Conservation (phyloP, 2,113 vertebrate genomes). For the Antigone vipio region DNA sequence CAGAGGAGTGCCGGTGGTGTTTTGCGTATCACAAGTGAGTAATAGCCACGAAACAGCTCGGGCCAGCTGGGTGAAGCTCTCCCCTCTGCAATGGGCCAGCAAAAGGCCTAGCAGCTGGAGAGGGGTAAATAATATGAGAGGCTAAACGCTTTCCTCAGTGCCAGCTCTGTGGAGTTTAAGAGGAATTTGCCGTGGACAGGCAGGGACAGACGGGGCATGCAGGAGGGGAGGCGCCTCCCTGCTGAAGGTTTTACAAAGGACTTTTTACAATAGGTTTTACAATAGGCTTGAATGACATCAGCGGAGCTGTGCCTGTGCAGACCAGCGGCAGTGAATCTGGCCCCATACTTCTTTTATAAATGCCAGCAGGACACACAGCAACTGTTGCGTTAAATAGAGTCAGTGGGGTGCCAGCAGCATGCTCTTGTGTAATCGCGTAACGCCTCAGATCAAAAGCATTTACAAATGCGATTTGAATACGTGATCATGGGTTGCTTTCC, state of each 20-base stretch:
- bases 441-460: neutral
- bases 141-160: neutral
- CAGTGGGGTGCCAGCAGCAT: neutral
- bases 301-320: neutral
- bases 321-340: neutral
- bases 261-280: slow-evolving; percentile 34
- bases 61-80: neutral
- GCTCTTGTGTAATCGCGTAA: neutral
- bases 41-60: neutral
- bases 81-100: neutral
- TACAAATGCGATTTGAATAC: neutral
- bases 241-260: neutral
- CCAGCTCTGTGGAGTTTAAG: neutral
- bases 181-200: neutral
- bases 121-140: neutral
- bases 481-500: neutral
- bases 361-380: neutral
- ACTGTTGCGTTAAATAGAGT: neutral
- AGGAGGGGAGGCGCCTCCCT: neutral
- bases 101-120: neutral
- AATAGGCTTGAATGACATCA: neutral
- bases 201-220: neutral
- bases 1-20: slow-evolving; percentile 5
- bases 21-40: slow-evolving; percentile 19
- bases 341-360: neutral